Conservation (phyloP, 2,888 invertebrate genomes). For the Xanthia icteritia region DNA sequence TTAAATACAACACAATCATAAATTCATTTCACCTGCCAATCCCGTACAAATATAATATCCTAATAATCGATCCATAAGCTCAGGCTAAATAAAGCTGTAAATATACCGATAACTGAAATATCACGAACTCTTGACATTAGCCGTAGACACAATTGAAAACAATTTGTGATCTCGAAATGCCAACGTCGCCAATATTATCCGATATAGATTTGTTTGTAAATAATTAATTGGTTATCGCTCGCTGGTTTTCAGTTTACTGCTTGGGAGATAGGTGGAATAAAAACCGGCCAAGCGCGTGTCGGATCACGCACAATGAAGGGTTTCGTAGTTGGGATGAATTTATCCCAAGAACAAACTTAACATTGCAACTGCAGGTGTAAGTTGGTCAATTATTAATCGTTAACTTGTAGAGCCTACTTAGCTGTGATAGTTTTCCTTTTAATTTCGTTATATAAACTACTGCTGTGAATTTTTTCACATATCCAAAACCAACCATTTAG, state of each 20-base stretch:
- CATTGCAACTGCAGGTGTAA: no score
- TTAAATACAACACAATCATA: background rate
- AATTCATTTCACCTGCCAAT: constrained; percentile 12
- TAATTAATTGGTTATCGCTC: constrained; percentile 27
- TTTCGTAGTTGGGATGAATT: no score
- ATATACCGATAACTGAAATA: constrained; percentile 24
- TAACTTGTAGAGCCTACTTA: no score
- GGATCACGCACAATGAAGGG: no score
- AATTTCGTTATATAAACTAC: no score
- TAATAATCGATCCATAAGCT: constrained; percentile 8
- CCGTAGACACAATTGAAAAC: constrained; percentile 40
- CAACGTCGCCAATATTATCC: constrained; percentile 17
- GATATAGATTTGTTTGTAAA: constrained; percentile 44
- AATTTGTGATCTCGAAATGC: constrained; percentile 20
- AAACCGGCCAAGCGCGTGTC: no score
- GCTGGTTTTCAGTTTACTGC: constrained; percentile 11
- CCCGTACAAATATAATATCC: background rate
- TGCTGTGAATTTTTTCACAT: no score
- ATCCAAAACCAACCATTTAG: no score
- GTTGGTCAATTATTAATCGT: no score
- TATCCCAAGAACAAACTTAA: no score
- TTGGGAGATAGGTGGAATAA: background rate
- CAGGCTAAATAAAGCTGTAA: constrained; percentile 7
- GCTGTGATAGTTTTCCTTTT: no score
- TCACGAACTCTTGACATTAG: constrained; percentile 41